A percentile compares a stretch with the other conserved stretches of the same genome.
Conservation (phyloP, 2,888 invertebrate species). For the Melitaea athalia region DNA sequence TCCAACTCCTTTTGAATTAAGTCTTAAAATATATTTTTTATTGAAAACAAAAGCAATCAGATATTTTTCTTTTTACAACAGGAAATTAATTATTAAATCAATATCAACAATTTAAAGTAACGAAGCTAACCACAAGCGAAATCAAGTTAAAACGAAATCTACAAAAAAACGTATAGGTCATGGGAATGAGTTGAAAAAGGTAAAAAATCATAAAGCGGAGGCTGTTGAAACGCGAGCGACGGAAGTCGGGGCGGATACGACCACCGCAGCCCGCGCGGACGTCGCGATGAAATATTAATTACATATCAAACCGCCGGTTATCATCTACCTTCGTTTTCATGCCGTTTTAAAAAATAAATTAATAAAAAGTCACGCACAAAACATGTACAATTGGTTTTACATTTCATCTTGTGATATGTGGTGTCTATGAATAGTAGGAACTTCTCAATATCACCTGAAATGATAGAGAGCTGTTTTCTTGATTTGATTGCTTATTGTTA, state of each 20-base stretch:
- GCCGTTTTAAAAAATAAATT: background rate
- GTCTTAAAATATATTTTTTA: too few species aligned
- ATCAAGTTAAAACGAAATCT: slow-evolving; percentile 32
- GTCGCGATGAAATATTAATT: slow-evolving; percentile 16
- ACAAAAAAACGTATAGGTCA: slow-evolving; percentile 53
- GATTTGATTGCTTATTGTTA: too few species aligned
- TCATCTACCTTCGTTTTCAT: background rate
- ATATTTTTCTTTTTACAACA: background rate
- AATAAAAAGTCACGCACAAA: background rate
- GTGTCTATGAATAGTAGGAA: too few species aligned
- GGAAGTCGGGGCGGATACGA: slow-evolving; percentile 63
- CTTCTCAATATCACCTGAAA: too few species aligned
- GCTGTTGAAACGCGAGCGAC: slow-evolving; percentile 50
- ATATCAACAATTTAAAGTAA: slow-evolving; percentile 4
- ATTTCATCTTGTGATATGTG: too few species aligned
- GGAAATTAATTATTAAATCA: slow-evolving; percentile 3
- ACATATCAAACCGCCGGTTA: background rate
- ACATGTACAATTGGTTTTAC: too few species aligned
- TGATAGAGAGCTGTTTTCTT: too few species aligned
- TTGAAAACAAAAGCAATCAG: too few species aligned
- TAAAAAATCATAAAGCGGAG: slow-evolving; percentile 43
- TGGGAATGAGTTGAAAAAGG: slow-evolving; percentile 57
- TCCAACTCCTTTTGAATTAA: too few species aligned
- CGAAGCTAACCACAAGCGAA: slow-evolving; percentile 32
- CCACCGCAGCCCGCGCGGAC: slow-evolving; percentile 60